These are phyloP conservation scores for Pseudomyrmex dendroicus DNA, from an alignment of 1,140 invertebrate genomes.

Conservation along the genomic window DNA sequence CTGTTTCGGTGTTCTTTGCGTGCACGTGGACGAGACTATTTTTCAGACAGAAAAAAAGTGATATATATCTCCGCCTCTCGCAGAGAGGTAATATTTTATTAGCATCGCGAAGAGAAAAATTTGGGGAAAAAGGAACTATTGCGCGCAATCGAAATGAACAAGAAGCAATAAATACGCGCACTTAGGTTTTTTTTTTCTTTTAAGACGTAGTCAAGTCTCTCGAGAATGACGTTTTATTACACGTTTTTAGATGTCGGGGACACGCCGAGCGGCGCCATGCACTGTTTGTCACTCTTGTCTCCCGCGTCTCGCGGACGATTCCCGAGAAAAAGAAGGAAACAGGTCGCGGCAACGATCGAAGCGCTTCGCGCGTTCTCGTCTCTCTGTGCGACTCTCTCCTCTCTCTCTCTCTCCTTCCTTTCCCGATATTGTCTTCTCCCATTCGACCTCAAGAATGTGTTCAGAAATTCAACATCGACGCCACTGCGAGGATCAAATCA, in stretches of 20 bases:
- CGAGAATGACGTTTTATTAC: constrained; percentile 3
- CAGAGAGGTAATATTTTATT: constrained; percentile 63
- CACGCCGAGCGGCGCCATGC: neutral
- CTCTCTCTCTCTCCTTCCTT: neutral
- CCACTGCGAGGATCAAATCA: neutral
- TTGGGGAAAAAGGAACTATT: constrained; percentile 56
- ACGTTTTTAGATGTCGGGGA: constrained; percentile 4
- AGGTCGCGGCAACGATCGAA: constrained; percentile 11
- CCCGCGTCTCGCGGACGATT: constrained; percentile 2
- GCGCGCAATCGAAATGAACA: constrained; percentile 17
- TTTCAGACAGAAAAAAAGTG: constrained; percentile 56
- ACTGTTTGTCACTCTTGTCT: constrained; percentile 21
- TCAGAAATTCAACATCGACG: neutral
- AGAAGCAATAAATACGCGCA: neutral
- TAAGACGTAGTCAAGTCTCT: neutral
- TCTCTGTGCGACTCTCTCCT: neutral
- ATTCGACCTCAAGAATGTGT: constrained; percentile 2
- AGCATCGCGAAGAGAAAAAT: constrained; percentile 3
- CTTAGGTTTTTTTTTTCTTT: neutral
- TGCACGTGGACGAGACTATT: constrained; percentile 52
- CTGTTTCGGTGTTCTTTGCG: constrained; percentile 65
- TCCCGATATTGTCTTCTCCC: neutral
- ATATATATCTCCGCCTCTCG: constrained; percentile 19
- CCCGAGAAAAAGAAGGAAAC: neutral
- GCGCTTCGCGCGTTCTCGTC: constrained; percentile 2